Base-by-base conservation (phyloP, 2,888 invertebrate species). In the Ophioninae sp. region DNA sequence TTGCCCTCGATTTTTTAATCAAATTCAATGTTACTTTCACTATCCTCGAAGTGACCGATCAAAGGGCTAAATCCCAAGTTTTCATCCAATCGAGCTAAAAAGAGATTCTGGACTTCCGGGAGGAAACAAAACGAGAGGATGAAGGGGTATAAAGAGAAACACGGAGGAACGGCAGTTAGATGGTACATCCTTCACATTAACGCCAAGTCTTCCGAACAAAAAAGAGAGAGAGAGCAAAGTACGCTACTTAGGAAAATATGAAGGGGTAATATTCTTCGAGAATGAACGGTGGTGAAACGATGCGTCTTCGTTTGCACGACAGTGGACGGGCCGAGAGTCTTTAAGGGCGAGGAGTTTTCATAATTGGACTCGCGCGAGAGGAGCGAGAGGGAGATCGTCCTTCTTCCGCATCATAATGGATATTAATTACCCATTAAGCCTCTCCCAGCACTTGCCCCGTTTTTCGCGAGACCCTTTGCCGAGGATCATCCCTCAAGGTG, bases 341-440 rank as follows among this genome's bases (percentile, higher is more conserved):
- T 65, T 69, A 58, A n/a, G 17, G 68, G 23, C 69, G 51, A 20
- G 13, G 81, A 84, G 88, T 89, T 91, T 10, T 79, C 58, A 71
- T 78, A 91, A 91, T 91, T 91, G 81, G 77, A 81, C 71, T 81
- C 65, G 81, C 58, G 71, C 56, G 63, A 79, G 59, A 64, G n/a
- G 75, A 75, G 79, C 68, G 59, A 59, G 72, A 30, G 79, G 39
- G 73, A 72, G 69, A 68, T 44, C 61, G 78, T 77, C 84, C 82
- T 86, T 83, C 81, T 86, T 84, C 75, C 64, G 56, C 82, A 71
- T 77, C 81, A 91, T 93, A 93, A 93, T 93, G 92, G 92, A 93
- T 93, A 93, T 93, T 93, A 93, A 93, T 93, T 93, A 92, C 92
- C 88, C 88, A 87, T 89, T 85, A 89, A 30, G 58, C 17, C 61